Evolutionary conservation across 1,140 invertebrate genomes (phyloP).

Genomic region (Lepidurus couesii): DNA sequence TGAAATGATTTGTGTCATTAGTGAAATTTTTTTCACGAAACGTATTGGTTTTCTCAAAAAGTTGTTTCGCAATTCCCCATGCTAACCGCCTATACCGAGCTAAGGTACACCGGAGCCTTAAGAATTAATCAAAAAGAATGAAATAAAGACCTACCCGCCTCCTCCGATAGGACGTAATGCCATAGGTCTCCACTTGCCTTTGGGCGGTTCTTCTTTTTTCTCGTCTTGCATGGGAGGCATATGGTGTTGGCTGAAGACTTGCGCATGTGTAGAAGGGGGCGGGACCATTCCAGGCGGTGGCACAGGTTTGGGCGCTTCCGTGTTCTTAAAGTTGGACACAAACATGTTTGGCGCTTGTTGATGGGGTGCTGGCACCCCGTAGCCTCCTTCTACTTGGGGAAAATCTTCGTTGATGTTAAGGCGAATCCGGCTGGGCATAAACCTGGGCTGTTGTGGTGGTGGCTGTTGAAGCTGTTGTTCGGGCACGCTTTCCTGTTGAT

Average conservation of each 20-base stretch:
- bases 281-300: not conserved
- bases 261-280: not conserved
- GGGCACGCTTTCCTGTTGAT: not conserved
- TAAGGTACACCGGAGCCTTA: no score
- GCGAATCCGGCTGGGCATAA: not conserved
- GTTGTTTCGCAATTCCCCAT: no score
- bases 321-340: not conserved
- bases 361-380: not conserved
- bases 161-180: slow-evolving; percentile 27
- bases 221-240: not conserved
- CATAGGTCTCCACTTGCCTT: slow-evolving; percentile 32
- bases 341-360: not conserved
- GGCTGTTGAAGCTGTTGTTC: slow-evolving; percentile 22
- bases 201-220: slow-evolving; percentile 4
- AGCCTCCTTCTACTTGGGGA: not conserved
- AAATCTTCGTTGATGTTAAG: slow-evolving; percentile 12
- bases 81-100: no score
- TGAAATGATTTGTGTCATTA: no score
- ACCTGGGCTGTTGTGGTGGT: not conserved
- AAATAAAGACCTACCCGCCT: not conserved
- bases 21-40: no score
- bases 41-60: no score
- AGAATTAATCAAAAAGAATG: no score
- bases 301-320: not conserved
- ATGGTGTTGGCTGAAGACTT: not conserved